These are phyloP conservation scores for Hippopotamus amphibius DNA, from an alignment of 2,113 vertebrate species.

Conservation along the genomic window DNA sequence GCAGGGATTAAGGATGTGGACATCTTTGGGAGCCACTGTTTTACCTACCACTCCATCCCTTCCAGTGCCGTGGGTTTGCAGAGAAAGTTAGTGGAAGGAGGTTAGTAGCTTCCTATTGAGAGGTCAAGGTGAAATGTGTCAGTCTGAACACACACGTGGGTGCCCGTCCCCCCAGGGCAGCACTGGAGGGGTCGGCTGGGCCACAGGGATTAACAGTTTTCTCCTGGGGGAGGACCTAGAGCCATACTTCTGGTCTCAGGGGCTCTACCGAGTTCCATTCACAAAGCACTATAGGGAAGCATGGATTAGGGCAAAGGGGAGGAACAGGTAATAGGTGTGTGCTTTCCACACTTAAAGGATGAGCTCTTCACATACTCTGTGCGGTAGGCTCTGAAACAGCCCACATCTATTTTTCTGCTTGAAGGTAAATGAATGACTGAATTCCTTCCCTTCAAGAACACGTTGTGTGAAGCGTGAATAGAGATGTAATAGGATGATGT, in stretches of 20 bases:
- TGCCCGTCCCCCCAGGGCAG: too few relatives aligned
- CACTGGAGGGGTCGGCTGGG: background rate
- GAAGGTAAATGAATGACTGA: background rate
- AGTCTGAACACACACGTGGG: background rate
- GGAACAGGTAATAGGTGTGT: background rate
- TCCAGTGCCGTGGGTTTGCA: background rate
- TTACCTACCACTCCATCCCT: background rate
- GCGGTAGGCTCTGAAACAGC: background rate
- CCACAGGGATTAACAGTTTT: background rate
- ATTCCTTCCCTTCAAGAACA: background rate
- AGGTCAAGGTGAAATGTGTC: background rate
- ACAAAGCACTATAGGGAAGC: background rate
- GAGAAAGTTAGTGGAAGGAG: background rate
- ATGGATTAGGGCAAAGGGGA: background rate
- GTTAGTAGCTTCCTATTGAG: background rate
- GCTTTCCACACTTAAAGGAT: background rate
- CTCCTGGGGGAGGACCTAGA: too few relatives aligned
- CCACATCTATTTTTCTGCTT: background rate
- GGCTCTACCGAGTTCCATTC: background rate
- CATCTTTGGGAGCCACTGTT: background rate
- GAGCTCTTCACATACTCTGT: background rate
- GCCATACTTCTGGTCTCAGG: background rate
- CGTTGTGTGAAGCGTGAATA: background rate
- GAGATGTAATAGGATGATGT: background rate
- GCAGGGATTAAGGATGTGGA: background rate